Evolutionary conservation across 2,113 vertebrate species (phyloP), one percentile per base, ranked within the genome.

Genomic region (Rhabdornis inornatus): DNA sequence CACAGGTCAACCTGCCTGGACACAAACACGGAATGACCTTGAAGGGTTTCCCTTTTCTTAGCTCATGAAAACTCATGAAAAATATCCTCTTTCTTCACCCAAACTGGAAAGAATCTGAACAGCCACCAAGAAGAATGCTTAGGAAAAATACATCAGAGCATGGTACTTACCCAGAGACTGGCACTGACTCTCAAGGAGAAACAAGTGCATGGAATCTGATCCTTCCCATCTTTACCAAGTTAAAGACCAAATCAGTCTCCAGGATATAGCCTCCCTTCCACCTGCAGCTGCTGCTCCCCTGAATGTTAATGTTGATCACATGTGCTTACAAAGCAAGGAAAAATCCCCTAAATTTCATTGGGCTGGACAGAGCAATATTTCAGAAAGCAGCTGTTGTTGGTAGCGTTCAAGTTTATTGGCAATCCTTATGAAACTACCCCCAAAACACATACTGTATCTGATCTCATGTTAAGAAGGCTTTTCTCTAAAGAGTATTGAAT

Each of bases 401-500:
- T 64, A 96, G 90, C 14, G 3, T 90, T 96, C 79, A 92, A 91
- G 84, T 97, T 97, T 97, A 96, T 96, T 74, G 82, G 80, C 79
- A 96, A 63, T 74, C 92, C 91, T 97, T 96, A 92, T 71, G 95
- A 87, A 97, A 93, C 47, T 94, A 71, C 53, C 93, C 95, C 92
- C 87, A 95, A 96, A 92, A 84, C 94, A 95, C 92, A 83, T 80
- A 95, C 88, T 94, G 72, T 96, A 91, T 95, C 95, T 95, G 92
- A 97, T 96, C 86, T 97, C 94, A 91, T 97, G 92, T 96, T 96
- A 97, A 96, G 84, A 95, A 96, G 80, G 69, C 89, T 96, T 97
- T 97, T 96, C 95, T 97, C 94, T 91, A 91, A 91, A 78, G 70
- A 74, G 74, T 92, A 88, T 68, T 97, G 96, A 97, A 97, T 98